A percentile compares a stretch with the other conserved stretches of the same genome.
Evolutionary conservation across 2,888 invertebrate genomes (phyloP).

Genomic region (Cryptocheilus praepositus): DNA sequence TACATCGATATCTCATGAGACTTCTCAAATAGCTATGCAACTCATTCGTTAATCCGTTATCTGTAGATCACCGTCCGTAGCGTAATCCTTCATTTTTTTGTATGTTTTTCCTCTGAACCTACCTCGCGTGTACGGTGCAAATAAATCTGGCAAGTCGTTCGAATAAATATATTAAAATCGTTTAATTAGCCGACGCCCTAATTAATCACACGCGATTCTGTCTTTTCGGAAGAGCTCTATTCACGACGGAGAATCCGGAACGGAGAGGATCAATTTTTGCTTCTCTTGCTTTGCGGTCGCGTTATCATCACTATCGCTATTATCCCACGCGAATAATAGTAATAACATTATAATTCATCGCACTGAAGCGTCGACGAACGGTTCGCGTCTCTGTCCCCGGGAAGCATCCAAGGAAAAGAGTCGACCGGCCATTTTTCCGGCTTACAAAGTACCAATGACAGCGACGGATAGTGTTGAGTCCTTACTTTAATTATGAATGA

Average conservation of each 20-base stretch:
- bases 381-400: too few species aligned
- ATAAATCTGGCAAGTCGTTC: constrained; percentile 68
- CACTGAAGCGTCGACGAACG: too few species aligned
- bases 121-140: constrained; percentile 65
- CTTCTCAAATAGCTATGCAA: constrained; percentile 66
- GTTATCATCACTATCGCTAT: too few species aligned
- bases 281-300: too few species aligned
- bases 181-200: constrained; percentile 40
- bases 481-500: constrained; percentile 41
- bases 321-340: too few species aligned
- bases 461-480: too few species aligned
- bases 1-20: constrained; percentile 72
- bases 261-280: too few species aligned
- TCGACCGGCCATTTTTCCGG: too few species aligned
- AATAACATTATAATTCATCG: too few species aligned
- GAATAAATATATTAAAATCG: constrained; percentile 61
- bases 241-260: constrained; percentile 44
- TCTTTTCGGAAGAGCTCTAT: constrained; percentile 26
- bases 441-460: too few species aligned
- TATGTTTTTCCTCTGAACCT: constrained; percentile 46
- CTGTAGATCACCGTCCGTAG: constrained; percentile 59
- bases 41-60: constrained; percentile 66
- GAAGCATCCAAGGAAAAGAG: too few species aligned
- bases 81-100: constrained; percentile 32
- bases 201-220: constrained; percentile 24